Percentiles rank a stretch among this genome's conserved stretches.
Conservation (phyloP, 2,888 invertebrate species). For the Cephus pulcher region DNA sequence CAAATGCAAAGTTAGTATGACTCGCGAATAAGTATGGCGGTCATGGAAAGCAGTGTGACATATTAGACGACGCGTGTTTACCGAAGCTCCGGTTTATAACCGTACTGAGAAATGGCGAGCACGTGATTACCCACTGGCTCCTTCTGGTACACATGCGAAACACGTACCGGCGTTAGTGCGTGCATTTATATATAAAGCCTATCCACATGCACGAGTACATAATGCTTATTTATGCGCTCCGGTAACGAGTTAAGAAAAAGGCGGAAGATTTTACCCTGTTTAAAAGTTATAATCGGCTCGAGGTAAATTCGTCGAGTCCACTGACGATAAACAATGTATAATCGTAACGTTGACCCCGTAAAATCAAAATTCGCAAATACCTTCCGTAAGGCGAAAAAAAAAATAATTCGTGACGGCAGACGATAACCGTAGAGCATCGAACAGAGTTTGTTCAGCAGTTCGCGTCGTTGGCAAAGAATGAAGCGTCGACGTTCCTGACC, state of each 20-base stretch:
- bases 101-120: not conserved
- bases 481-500: not conserved
- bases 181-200: not conserved
- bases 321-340: not conserved
- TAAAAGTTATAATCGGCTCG: not conserved
- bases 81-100: not conserved
- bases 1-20: not conserved
- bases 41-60: not conserved
- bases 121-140: not conserved
- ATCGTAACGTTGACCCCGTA: too few relatives aligned
- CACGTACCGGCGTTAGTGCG: not conserved
- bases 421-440: not conserved
- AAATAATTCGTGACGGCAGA: not conserved
- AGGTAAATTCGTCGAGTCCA: not conserved
- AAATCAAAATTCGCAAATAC: too few relatives aligned
- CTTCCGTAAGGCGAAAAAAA: not conserved
- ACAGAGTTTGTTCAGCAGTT: not conserved
- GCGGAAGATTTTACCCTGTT: not conserved
- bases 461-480: not conserved
- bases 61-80: not conserved
- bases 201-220: not conserved
- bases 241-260: not conserved
- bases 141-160: not conserved
- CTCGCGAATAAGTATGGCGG: not conserved
- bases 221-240: not conserved